phyloP scores from a whole-genome alignment of 2,113 vertebrate genomes.

The Mormoops blainvillei region DNA sequence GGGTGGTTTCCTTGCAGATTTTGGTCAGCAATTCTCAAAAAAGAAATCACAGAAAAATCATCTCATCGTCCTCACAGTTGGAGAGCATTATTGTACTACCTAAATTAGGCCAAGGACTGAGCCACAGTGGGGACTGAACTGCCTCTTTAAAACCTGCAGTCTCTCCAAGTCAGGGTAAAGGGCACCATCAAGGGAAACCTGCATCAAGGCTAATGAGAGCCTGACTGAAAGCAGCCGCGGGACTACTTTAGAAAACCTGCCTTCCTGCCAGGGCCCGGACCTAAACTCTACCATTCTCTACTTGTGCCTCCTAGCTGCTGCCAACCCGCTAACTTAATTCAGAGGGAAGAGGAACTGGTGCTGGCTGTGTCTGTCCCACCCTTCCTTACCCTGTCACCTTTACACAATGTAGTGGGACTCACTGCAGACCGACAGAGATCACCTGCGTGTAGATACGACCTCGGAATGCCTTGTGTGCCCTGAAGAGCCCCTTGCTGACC shows the following conservation, averaged over 20 bases:
- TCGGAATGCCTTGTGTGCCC: background rate
- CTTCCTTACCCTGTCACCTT: background rate
- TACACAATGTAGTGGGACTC: background rate
- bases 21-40: constrained; percentile 53
- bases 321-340: constrained; percentile 41
- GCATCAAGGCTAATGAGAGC: constrained; percentile 67
- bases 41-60: constrained; percentile 57
- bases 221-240: constrained; percentile 46
- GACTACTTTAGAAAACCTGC: constrained; percentile 44
- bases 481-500: background rate
- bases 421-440: background rate
- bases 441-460: background rate
- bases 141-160: constrained; percentile 55
- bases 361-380: background rate
- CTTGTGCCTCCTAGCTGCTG: background rate
- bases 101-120: constrained; percentile 73
- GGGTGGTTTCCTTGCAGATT: constrained; percentile 50
- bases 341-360: background rate
- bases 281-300: constrained; percentile 16
- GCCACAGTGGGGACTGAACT: constrained; percentile 52
- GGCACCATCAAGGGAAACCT: constrained; percentile 58
- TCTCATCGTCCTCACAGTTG: constrained; percentile 65
- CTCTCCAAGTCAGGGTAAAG: constrained; percentile 66
- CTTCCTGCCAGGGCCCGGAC: constrained; percentile 17
- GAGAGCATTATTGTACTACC: constrained; percentile 60